Percentiles rank a stretch among this genome's conserved stretches.
Conservation (phyloP, 2,888 invertebrate genomes). For the Hemicrepidius hirtus region DNA sequence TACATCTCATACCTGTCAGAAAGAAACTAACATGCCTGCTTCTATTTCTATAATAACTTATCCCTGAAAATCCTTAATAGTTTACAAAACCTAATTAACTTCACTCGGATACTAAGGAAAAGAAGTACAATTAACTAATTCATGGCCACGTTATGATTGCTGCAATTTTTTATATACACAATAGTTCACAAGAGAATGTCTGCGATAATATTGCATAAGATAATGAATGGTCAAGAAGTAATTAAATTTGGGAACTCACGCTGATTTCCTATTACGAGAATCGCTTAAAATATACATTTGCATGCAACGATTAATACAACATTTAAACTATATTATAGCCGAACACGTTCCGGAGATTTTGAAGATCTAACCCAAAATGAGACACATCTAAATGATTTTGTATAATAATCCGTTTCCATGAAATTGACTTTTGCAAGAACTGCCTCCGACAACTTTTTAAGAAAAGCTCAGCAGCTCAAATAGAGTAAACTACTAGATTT, state of each 20-base stretch:
- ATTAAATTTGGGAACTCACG: conserved; percentile 6
- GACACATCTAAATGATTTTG: neutral
- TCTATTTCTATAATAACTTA: conserved; percentile 27
- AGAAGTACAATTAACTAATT: too few species aligned
- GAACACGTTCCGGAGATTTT: too few species aligned
- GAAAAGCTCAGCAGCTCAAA: too few species aligned
- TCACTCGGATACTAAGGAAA: too few species aligned
- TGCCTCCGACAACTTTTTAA: too few species aligned
- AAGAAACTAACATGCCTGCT: conserved; percentile 49
- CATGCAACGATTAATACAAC: neutral
- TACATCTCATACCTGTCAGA: conserved; percentile 56
- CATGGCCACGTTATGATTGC: neutral
- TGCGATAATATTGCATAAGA: conserved; percentile 8
- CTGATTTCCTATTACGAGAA: conserved; percentile 6
- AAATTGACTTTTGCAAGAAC: too few species aligned
- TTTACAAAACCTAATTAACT: too few species aligned
- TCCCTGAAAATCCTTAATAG: too few species aligned
- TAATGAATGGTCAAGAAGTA: conserved; percentile 9
- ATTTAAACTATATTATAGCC: too few species aligned
- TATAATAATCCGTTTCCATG: neutral
- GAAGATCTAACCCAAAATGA: too few species aligned
- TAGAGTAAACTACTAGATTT: too few species aligned
- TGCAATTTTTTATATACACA: neutral
- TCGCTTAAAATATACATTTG: neutral
- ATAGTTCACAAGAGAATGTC: neutral